Conservation (phyloP, 2,797 vertebrate genomes). For the Melanotaenia maccullochi region DNA sequence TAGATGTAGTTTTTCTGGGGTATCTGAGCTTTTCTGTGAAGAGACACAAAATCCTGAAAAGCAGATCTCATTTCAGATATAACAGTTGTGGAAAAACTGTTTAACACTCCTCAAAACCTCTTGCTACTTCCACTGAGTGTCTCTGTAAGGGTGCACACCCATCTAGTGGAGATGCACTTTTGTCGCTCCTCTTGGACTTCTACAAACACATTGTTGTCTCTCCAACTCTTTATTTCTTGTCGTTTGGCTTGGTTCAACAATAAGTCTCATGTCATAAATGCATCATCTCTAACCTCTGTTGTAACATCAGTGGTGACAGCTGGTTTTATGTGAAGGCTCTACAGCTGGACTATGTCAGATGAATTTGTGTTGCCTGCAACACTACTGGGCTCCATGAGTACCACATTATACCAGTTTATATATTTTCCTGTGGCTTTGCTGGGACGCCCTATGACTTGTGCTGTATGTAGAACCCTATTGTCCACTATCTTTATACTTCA, state of each 20-base stretch:
- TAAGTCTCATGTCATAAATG: neutral
- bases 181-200: neutral
- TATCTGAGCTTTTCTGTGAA: no score
- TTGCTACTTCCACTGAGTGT: neutral
- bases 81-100: no score
- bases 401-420: no score
- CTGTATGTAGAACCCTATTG: no score
- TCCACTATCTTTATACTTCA: no score
- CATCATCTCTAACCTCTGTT: neutral
- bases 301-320: neutral
- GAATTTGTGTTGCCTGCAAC: neutral
- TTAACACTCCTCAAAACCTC: neutral
- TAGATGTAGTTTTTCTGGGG: no score
- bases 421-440: no score
- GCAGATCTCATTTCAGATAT: no score
- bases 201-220: neutral
- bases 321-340: neutral
- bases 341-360: neutral
- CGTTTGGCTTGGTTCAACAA: neutral
- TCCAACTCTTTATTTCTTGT: neutral
- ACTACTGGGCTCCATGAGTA: no score
- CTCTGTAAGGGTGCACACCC: neutral
- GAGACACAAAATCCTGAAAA: no score
- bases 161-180: neutral
- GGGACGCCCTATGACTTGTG: no score